Evolutionary conservation across 2,113 vertebrate species (phyloP).

Genomic region (Trochalopteron elliotii): DNA sequence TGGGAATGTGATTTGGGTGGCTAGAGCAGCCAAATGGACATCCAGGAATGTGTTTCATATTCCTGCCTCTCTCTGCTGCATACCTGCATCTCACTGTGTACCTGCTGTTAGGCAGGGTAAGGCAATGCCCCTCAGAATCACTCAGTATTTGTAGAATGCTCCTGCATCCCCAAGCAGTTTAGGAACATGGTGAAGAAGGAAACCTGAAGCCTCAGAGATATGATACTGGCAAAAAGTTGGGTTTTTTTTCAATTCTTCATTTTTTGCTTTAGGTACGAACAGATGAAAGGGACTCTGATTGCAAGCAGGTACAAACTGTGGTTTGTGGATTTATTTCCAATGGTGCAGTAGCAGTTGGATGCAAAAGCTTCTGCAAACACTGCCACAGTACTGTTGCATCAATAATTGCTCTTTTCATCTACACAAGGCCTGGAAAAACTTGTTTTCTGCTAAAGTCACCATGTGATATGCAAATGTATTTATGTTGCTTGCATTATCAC

Average conservation of each 20-base stretch:
- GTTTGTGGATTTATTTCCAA: background rate
- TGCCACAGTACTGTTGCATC: fast-evolving
- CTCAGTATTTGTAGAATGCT: background rate
- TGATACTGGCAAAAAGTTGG: background rate
- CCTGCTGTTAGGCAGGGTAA: background rate
- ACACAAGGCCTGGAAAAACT: background rate
- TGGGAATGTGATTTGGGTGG: background rate
- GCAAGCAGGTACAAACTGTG: background rate
- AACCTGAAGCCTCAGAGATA: background rate
- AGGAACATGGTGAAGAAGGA: background rate
- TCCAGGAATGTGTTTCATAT: background rate
- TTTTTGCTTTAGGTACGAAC: background rate
- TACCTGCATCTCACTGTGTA: background rate
- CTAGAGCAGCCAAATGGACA: background rate
- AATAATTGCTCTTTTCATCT: background rate
- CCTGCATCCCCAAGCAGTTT: background rate
- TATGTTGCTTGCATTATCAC: background rate
- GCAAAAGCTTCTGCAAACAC: background rate
- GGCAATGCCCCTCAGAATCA: background rate
- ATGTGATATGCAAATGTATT: background rate
- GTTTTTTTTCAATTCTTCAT: background rate
- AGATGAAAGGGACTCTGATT: background rate
- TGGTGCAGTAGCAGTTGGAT: background rate
- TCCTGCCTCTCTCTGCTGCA: background rate
- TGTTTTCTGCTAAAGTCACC: background rate